Base-by-base conservation (phyloP, 2,888 invertebrate species). In the Spilosoma lubricipeda region DNA sequence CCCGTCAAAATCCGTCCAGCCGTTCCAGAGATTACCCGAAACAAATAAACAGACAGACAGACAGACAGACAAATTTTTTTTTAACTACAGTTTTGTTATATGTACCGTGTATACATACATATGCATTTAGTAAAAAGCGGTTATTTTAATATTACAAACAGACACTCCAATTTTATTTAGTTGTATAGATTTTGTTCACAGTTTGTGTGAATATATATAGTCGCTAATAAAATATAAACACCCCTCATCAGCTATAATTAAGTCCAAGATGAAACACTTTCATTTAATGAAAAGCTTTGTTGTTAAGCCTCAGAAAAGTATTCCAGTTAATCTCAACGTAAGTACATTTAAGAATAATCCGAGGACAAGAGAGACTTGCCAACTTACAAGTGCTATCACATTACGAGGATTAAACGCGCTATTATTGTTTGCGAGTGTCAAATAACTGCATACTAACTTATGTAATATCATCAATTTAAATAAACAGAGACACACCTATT, bases 261-360 rank as follows among this genome's bases (percentile, higher is more conserved):
- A 30, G 30, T 63, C 2, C 15, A 30, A 63, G 63, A 63, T 30
- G 7, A 30, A 63, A 63, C 45, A 18, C 63, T 56, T 45, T 27
- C 48, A 77, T 15, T 63, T 27, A 63, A 63, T 63, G 63, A 63
- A 63, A 63, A 63, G 30, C 63, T 63, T 30, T 18, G 30, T 30
- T 63, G 63, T 30, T 63, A 30, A 63, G 63, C 30, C 27, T 63
- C 30, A 30, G 63, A 30, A 63, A 63, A 63, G 30, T 63, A 63
- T 63, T 63, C 8, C 15, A 63, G 30, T 63, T 63, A 63, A 63
- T 63, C 18, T 63, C 63, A 63, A 30, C 63, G 63, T 63, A 63
- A 63, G 63, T 18, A 63, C 27, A 63, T 30, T 30, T 63, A 63
- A 63, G 63, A 63, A 63, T 63, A 63, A 63, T 18, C 30, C 63